Base-by-base conservation (phyloP, 2,797 vertebrate species). In the Mionectes olivaceus region DNA sequence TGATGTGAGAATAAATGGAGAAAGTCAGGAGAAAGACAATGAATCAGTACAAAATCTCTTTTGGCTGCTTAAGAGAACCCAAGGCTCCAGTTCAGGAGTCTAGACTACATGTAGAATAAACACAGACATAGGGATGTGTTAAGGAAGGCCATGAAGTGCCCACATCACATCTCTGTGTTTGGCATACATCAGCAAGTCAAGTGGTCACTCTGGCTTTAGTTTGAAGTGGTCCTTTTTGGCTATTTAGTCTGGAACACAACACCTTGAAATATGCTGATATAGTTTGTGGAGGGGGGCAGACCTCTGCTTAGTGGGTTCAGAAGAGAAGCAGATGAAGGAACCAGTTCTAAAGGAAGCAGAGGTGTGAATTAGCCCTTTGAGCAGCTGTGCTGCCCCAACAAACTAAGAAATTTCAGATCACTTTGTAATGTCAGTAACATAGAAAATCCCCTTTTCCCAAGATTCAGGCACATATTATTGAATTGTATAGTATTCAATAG, bases 11-110 rank as follows among this genome's bases (percentile, higher is more conserved):
- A 39, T 25, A 74, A 60, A 16, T 13, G 15, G 7, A 61, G 21
- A 85, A 75, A 46, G 27, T 68, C 1, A n/a, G 27, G 15, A 70
- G 30, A 60, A 75, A 89, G 33, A 11, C 11, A 69, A 13, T 21
- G n/a, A 77, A 94, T 28, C 44, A 43, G 11, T 60, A 9, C 11
- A 52, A 83, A 83, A 80, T n/a, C 10, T 69, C 59, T 86, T 88
- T 69, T 44, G 32, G 27, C 4, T 4, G 0, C 18, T 7, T 10
- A 49, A 59, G 1, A 4, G 11, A 39, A 46, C 5, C 13, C 43
- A 21, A 76, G 39, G 25, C 43, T 69, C 24, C 50, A 41, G 11
- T 24, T 70, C 10, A 59, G n/a, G 18, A 49, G 27, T 35, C 53
- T 46, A 44, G 41, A 44, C 4, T 50, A 76, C 27, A 27, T 3